Base-by-base conservation (phyloP, 2,888 invertebrate species). In the Netelia melanura region DNA sequence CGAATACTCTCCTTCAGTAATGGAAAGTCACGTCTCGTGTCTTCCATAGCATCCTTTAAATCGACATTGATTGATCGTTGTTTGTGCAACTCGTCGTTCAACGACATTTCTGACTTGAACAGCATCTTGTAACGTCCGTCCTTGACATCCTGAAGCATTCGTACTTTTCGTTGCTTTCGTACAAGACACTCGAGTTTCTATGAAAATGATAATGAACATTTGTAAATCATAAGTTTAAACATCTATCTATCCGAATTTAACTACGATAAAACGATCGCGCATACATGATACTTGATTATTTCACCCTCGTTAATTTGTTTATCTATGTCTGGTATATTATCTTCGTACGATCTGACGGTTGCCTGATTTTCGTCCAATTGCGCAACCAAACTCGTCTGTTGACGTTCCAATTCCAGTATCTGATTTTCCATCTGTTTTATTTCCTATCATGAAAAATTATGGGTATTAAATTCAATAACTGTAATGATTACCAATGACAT, bases 141-240 rank as follows among this genome's bases (percentile, higher is more conserved):
- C 88, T 94, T 94, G 2, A 94, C 90, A 43, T 94, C 94, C 81
- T 93, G 91, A 77, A 96, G 95, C 88, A 96, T 95, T 86, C 94
- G 95, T 44, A 96, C 95, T 85, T 96, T 96, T 44, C 96, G 95
- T 91, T 98, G 97, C 88, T 96, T 95, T 68, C 96, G 95, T 0
- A 97, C 95, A 23, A 97, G 90, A 79, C 95, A 91, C 90, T 96
- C 95, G 83, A 96, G 93, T 88, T 95, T 95, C 95, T 95, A 89
- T 71, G 89, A 85, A 44, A 86, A 78, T 70, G 30, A 58, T 78
- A 75, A 58, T 44, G 11, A 56, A 76, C 52, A 38, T 52, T 68
- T 56, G 72, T 23, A 67, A 11, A 65, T 43, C 21, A 61, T 30
- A 68, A 65, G 74, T 65, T 77, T 52, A 54, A 17, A 67, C 44